Percentiles rank a stretch among this genome's conserved stretches.
These are phyloP conservation scores for Otolemur garnettii DNA, from an alignment of 2,113 vertebrate genomes.

Conservation along the genomic window DNA sequence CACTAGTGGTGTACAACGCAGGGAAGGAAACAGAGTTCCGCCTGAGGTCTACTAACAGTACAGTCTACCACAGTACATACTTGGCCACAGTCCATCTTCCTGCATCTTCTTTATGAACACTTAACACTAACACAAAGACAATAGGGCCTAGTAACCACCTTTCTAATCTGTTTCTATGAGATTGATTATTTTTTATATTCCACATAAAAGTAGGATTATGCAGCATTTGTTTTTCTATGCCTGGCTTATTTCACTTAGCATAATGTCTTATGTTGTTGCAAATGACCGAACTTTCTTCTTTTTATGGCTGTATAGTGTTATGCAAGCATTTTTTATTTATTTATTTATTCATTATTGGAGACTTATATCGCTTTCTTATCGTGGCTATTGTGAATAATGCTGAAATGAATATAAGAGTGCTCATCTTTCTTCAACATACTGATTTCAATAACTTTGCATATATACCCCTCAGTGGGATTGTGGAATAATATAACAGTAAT, in stretches of 20 bases:
- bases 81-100: background rate
- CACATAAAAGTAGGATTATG: background rate
- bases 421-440: background rate
- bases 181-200: background rate
- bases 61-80: background rate
- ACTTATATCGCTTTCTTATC: background rate
- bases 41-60: background rate
- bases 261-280: background rate
- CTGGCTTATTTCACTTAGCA: background rate
- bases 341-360: background rate
- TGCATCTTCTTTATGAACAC: background rate
- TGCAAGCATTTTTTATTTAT: too few relatives aligned
- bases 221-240: background rate
- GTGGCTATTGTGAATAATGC: background rate
- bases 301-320: background rate
- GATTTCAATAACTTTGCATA: background rate
- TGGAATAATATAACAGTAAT: background rate
- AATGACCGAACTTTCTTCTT: background rate
- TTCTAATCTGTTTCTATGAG: background rate
- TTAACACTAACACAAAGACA: background rate
- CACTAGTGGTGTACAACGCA: background rate
- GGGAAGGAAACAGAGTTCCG: background rate
- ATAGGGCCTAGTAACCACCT: background rate
- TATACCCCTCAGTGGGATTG: background rate
- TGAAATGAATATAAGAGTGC: background rate